Evolutionary conservation across 1,140 invertebrate genomes (phyloP).

Genomic region (Neocloeon triangulifer): DNA sequence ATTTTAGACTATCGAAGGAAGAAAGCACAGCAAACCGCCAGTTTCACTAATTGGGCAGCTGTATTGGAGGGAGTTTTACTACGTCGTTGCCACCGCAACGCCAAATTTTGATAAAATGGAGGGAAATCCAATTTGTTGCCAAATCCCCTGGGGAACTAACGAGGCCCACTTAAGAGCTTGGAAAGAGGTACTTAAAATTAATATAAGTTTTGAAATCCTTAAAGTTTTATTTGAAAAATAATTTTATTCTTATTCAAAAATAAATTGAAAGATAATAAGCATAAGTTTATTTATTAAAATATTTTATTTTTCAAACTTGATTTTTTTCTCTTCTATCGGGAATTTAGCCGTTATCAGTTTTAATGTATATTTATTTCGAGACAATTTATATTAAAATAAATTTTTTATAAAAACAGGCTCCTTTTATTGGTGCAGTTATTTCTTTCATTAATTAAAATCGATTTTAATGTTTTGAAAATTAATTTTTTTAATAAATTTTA

Average conservation of each 20-base stretch:
- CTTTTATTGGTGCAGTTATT: too few species aligned
- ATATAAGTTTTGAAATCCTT: conserved; percentile 10
- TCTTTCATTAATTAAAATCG: too few species aligned
- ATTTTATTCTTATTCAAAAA: neutral
- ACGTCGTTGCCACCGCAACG: conserved; percentile 39
- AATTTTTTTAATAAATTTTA: too few species aligned
- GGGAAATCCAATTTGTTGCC: conserved; percentile 41
- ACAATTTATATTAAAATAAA: too few species aligned
- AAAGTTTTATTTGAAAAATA: conserved; percentile 1
- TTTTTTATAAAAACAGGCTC: too few species aligned
- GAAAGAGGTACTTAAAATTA: conserved; percentile 20
- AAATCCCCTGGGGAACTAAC: conserved; percentile 47
- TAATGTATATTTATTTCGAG: too few species aligned
- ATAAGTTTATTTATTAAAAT: too few species aligned
- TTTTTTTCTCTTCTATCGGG: too few species aligned
- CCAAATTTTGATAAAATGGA: conserved; percentile 48
- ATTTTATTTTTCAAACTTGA: too few species aligned
- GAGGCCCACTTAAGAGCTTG: conserved; percentile 35
- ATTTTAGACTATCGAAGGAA: conserved; percentile 17
- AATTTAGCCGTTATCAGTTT: too few species aligned
- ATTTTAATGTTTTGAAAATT: too few species aligned
- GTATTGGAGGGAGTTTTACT: conserved; percentile 57
- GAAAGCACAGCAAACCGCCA: conserved; percentile 29
- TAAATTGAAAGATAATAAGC: too few species aligned
- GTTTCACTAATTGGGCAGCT: conserved; percentile 39